These are phyloP conservation scores for Stenurella melanura DNA, from an alignment of 2,888 invertebrate genomes.

Conservation along the genomic window DNA sequence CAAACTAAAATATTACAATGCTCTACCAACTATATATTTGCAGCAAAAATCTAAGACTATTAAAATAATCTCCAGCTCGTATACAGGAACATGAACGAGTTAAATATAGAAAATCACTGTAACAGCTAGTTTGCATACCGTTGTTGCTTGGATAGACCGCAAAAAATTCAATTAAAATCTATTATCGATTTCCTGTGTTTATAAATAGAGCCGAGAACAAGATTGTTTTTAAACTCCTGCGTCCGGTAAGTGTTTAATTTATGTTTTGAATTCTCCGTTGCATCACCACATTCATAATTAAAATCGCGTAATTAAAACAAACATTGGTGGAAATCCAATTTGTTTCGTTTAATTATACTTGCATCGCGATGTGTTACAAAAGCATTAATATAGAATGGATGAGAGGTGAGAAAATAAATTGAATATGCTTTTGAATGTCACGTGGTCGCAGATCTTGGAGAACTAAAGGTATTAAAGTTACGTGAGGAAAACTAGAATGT, in stretches of 20 bases:
- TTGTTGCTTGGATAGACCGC: slow-evolving; percentile 8
- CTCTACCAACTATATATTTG: too few species aligned
- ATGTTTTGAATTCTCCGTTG: slow-evolving; percentile 8
- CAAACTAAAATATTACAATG: too few species aligned
- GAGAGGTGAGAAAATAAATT: slow-evolving; percentile 6
- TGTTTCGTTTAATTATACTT: slow-evolving; percentile 1
- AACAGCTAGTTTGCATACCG: slow-evolving; percentile 3
- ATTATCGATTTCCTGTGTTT: slow-evolving; percentile 25
- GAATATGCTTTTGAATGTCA: background rate
- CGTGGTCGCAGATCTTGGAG: background rate
- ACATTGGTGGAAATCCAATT: slow-evolving; percentile 19
- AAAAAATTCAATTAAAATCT: slow-evolving; percentile 22
- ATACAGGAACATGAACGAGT: background rate
- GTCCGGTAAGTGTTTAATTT: slow-evolving; percentile 12
- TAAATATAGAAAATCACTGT: background rate
- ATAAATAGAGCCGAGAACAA: slow-evolving; percentile 2
- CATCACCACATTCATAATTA: slow-evolving; percentile 19
- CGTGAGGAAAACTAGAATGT: too few species aligned
- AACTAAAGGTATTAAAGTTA: too few species aligned
- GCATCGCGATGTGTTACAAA: background rate
- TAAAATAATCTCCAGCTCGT: background rate
- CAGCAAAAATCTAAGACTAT: too few species aligned
- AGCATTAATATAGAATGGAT: background rate
- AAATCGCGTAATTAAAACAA: slow-evolving; percentile 23
- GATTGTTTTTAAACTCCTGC: background rate